Evolutionary conservation across 1,140 invertebrate species (phyloP).

Genomic region (Helicoverpa armigera): DNA sequence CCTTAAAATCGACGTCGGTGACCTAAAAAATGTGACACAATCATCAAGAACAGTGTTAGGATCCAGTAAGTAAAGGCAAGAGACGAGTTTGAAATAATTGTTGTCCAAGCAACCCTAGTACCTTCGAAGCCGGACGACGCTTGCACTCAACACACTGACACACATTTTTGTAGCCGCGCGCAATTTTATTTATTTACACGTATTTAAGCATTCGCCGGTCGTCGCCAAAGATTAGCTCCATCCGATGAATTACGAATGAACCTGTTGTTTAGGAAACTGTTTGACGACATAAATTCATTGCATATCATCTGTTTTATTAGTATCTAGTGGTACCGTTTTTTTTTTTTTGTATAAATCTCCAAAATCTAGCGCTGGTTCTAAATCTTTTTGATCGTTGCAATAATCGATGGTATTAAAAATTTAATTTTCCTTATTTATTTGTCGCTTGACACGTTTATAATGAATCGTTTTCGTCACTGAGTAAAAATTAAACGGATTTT

Average conservation of each 20-base stretch:
- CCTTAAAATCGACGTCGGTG: background rate
- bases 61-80: too few relatives aligned
- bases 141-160: slow-evolving; percentile 77
- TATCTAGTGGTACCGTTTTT: background rate
- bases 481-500: too few relatives aligned
- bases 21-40: background rate
- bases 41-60: too few relatives aligned
- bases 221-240: slow-evolving; percentile 71
- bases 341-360: background rate
- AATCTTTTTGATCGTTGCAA: background rate
- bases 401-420: background rate
- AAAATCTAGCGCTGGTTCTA: background rate
- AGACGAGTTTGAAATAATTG: slow-evolving; percentile 1
- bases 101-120: slow-evolving; percentile 46
- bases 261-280: slow-evolving; percentile 27
- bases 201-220: slow-evolving; percentile 72
- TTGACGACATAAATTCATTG: slow-evolving; percentile 5
- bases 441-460: background rate
- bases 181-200: slow-evolving; percentile 79
- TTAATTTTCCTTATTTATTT: background rate
- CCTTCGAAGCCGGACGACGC: slow-evolving; percentile 58
- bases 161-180: slow-evolving; percentile 74
- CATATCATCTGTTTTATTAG: background rate
- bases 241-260: slow-evolving; percentile 65
- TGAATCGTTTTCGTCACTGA: background rate